Evolutionary conservation across 2,113 vertebrate species (phyloP), one percentile per base, ranked within the genome.

Genomic region (Hippoglossus stenolepis): DNA sequence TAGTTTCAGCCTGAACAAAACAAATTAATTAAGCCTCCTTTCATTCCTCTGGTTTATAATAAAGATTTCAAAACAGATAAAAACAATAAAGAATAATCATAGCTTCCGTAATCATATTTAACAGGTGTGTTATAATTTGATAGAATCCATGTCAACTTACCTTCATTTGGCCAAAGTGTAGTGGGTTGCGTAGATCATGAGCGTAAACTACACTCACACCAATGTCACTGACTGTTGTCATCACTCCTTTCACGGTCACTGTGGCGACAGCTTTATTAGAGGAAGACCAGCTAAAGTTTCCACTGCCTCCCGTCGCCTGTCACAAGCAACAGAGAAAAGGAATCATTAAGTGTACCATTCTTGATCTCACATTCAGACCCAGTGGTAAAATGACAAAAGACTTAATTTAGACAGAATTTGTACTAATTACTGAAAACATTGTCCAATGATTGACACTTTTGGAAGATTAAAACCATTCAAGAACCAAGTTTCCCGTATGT

Each of bases 211-310:
- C 64, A 21, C 97, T 97, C 84, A 97, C 35, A 0, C 98, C 98
- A 2, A 93, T 91, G 65, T 97, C 96, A 15, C 91, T 95, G 62
- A 95, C 96, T 1, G 98, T 99, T 20, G 94, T 95, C 96, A 98
- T 96, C 49, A 96, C 85, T 0, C 97, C 98, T 83, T 96, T 98
- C 31, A 96, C 96, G 0, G 97, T 99, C 79, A 99, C 96, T 0
- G 96, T 96, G 79, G 97, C 96, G 4, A 99, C 96, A 40, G 90
- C 82, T 15, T 90, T 84, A 83, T 93, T 96, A 18, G 97, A 98
- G 0, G 91, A 97, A 8, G 96, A 96, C 98, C 98, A 98, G 85
- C 92, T 98, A 92, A 99, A 99, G 88, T 99, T 99, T 23, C 98
- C 97, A 77, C 98, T 99, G 59, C 97, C 98, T 38, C 98, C 97